A percentile compares a stretch with the other conserved stretches of the same genome.
Evolutionary conservation across 2,113 vertebrate genomes (phyloP).

Genomic region (Calonectris borealis): DNA sequence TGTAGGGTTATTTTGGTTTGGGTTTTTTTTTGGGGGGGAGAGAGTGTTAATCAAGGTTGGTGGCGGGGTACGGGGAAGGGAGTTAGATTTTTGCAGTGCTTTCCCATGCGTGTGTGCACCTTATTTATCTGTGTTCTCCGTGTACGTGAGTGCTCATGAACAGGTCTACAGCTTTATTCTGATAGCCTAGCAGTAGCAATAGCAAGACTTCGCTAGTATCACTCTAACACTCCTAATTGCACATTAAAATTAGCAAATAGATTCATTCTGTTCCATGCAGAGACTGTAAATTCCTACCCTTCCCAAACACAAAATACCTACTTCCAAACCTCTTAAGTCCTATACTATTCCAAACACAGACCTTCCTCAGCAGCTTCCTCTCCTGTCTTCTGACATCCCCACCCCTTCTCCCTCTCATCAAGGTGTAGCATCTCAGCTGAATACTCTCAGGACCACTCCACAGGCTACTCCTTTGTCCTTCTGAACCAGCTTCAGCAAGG

Average conservation of each 20-base stretch:
- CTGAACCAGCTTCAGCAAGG: background rate
- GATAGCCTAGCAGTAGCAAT: background rate
- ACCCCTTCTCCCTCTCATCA: fast-evolving
- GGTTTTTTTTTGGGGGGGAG: too few relatives aligned
- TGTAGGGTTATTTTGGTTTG: background rate
- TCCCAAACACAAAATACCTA: background rate
- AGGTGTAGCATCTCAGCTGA: background rate
- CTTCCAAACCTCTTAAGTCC: background rate
- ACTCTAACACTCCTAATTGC: background rate
- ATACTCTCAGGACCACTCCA: background rate
- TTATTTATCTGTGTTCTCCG: background rate
- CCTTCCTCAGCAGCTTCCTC: background rate
- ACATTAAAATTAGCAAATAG: background rate
- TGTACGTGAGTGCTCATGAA: fast-evolving
- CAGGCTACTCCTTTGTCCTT: background rate
- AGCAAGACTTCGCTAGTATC: background rate
- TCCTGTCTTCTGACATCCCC: background rate
- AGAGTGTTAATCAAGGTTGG: background rate
- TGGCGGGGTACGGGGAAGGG: background rate
- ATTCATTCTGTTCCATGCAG: background rate
- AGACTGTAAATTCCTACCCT: background rate
- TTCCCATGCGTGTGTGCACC: background rate
- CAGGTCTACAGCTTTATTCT: background rate
- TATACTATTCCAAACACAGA: background rate
- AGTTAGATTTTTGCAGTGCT: background rate